Evolutionary conservation across 2,888 invertebrate genomes (phyloP).

Genomic region (Perithous albicinctus): DNA sequence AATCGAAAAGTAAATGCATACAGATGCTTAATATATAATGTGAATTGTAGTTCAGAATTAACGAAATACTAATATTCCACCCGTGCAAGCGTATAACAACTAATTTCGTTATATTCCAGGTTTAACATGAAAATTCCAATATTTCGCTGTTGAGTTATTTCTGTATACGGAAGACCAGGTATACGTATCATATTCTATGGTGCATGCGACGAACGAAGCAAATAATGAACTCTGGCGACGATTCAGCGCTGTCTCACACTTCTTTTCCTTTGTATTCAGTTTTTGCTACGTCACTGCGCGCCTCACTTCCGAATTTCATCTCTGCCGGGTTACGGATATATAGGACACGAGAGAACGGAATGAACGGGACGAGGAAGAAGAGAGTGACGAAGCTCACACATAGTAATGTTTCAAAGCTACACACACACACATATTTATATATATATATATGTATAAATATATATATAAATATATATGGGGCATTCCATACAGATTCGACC

Average conservation of each 20-base stretch:
- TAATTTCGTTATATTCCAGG: too few species aligned
- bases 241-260: constrained; percentile 36
- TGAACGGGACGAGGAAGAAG: constrained; percentile 18
- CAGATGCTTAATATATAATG: too few species aligned
- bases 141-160: not conserved
- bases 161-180: not conserved
- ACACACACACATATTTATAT: not conserved
- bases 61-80: too few species aligned
- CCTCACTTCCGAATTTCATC: constrained; percentile 55
- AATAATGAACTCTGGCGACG: constrained; percentile 53
- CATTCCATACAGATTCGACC: too few species aligned
- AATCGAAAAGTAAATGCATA: too few species aligned
- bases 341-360: constrained; percentile 37
- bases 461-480: not conserved
- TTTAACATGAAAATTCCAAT: not conserved
- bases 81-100: too few species aligned
- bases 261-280: constrained; percentile 41
- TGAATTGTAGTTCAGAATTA: too few species aligned
- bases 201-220: constrained; percentile 29
- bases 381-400: constrained; percentile 44
- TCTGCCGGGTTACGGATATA: constrained; percentile 52
- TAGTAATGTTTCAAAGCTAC: constrained; percentile 44
- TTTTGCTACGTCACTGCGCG: constrained; percentile 55
- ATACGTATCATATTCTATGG: not conserved
- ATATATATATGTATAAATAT: too few species aligned